Conservation (phyloP, 2,113 vertebrate genomes). For the Xiphophorus couchianus region DNA sequence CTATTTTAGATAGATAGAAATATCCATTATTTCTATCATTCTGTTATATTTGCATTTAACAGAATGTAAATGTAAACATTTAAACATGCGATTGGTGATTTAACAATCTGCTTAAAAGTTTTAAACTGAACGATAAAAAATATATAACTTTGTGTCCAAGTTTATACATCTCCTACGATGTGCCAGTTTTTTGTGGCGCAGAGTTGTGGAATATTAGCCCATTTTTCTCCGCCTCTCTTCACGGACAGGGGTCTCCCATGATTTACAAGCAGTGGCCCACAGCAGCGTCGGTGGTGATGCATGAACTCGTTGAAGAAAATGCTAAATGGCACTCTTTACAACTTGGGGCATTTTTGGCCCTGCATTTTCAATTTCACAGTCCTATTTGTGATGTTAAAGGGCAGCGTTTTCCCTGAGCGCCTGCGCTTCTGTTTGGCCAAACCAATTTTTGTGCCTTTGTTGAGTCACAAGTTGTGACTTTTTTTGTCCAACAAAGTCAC, state of each 20-base stretch:
- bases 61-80: neutral
- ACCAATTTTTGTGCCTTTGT: neutral
- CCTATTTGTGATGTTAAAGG: constrained; percentile 40
- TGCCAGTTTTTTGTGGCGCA: neutral
- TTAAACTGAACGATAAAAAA: neutral
- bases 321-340: constrained; percentile 16
- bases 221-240: constrained; percentile 13
- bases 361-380: constrained; percentile 36
- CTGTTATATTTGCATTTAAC: too few species aligned
- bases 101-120: neutral
- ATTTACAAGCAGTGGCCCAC: constrained; percentile 22
- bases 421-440: neutral
- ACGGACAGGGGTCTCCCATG: constrained; percentile 1
- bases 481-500: neutral
- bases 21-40: too few species aligned
- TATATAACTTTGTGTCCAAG: neutral
- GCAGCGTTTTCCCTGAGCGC: constrained; percentile 31
- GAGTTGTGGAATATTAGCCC: neutral
- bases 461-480: neutral
- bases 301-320: constrained; percentile 10
- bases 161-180: neutral
- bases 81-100: neutral
- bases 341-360: constrained; percentile 25
- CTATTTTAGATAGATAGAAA: too few species aligned
- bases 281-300: constrained; percentile 16